Conservation (phyloP, 2,113 vertebrate genomes). For the Scopus umbretta region DNA sequence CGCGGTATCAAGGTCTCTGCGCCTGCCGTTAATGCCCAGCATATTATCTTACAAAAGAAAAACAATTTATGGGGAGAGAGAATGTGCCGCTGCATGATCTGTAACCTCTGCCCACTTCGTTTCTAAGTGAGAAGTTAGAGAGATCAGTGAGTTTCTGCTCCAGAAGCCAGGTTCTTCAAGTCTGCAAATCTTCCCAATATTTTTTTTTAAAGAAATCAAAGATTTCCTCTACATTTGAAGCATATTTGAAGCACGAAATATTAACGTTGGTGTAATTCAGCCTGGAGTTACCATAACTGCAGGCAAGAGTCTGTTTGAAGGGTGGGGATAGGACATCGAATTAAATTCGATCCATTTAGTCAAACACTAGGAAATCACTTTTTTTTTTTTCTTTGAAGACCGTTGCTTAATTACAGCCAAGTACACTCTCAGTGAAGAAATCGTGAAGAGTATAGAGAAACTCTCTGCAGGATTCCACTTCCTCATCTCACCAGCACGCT, state of each 20-base stretch:
- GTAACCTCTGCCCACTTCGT: accelerated
- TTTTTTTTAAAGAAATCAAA: background rate
- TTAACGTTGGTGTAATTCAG: accelerated
- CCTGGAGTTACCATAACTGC: accelerated
- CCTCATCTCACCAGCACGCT: background rate
- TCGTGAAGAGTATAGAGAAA: background rate
- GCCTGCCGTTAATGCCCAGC: accelerated
- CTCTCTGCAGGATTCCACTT: background rate
- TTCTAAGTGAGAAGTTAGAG: accelerated
- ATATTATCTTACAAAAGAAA: accelerated
- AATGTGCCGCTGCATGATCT: accelerated
- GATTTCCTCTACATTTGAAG: background rate
- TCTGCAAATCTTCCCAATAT: background rate
- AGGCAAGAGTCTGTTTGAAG: background rate
- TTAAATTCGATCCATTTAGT: accelerated
- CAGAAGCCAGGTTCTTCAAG: accelerated
- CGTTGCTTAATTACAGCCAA: background rate
- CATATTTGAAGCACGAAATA: accelerated
- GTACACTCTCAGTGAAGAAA: background rate
- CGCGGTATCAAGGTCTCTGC: accelerated
- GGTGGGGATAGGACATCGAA: accelerated
- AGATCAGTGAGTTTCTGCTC: background rate
- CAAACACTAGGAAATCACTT: background rate
- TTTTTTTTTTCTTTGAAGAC: accelerated
- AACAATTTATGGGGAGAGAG: accelerated